These are phyloP conservation scores for Anguilla anguilla DNA, from an alignment of 2,797 vertebrate species.

Conservation along the genomic window DNA sequence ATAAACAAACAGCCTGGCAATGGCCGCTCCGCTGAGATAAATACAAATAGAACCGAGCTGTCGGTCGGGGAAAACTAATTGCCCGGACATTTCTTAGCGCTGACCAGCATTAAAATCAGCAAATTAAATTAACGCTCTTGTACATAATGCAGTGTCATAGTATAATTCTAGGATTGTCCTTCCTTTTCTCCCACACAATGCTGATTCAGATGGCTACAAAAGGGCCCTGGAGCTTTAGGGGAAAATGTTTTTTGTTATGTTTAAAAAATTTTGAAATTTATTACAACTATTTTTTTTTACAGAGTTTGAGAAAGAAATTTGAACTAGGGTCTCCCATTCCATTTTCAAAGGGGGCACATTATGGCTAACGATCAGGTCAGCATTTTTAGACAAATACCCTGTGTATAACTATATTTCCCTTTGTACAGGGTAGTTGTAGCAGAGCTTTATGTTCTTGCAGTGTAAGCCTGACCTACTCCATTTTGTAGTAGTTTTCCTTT, in stretches of 20 bases:
- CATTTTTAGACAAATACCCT: neutral
- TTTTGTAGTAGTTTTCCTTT: neutral
- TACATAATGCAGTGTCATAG: no score
- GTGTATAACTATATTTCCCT: neutral
- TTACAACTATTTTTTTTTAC: no score
- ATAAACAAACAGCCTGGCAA: neutral
- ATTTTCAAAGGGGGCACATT: neutral
- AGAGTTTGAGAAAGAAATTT: no score
- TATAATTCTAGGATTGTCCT: no score
- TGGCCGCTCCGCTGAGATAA: neutral
- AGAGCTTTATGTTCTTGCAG: neutral
- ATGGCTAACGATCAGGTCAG: neutral
- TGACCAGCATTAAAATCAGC: neutral
- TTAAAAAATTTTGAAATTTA: no score
- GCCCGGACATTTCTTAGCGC: neutral
- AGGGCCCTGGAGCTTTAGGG: no score
- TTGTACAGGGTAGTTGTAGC: neutral
- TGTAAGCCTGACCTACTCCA: neutral
- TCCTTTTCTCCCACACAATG: no score
- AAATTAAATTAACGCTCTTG: neutral
- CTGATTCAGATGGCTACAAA: no score
- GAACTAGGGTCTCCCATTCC: neutral
- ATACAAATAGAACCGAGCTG: conserved; percentile 24
- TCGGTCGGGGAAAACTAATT: neutral
- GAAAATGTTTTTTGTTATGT: no score